phyloP scores from a whole-genome alignment of 2,888 invertebrate species.

The Volucella bombylans region DNA sequence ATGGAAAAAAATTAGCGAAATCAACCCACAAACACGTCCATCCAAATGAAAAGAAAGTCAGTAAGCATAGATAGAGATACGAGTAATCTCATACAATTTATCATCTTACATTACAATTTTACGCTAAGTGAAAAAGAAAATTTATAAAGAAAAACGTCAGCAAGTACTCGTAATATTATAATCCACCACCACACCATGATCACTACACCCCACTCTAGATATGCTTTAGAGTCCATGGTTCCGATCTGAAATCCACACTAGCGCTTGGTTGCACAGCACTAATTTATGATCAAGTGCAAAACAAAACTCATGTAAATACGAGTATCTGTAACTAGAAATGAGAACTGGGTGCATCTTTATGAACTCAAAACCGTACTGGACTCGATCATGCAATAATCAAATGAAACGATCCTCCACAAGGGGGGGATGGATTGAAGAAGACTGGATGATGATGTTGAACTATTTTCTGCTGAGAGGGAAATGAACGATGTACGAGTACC shows the following conservation, averaged over 20 bases:
- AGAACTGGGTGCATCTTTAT: constrained; percentile 66
- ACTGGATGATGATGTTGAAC: too few relatives aligned
- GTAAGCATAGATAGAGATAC: neutral
- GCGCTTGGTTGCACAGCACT: constrained; percentile 62
- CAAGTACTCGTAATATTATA: constrained; percentile 23
- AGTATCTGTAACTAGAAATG: neutral
- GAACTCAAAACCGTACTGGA: constrained; percentile 61
- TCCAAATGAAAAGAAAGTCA: constrained; percentile 31
- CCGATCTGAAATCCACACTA: constrained; percentile 62
- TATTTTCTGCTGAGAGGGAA: too few relatives aligned
- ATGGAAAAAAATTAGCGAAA: neutral
- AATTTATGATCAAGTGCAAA: constrained; percentile 41
- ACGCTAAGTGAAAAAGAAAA: neutral
- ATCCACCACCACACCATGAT: neutral
- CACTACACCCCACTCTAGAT: neutral
- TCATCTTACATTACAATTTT: constrained; percentile 34
- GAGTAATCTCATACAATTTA: neutral
- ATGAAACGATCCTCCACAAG: neutral
- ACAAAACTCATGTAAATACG: constrained; percentile 37
- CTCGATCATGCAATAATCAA: constrained; percentile 50
- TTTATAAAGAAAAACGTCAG: constrained; percentile 12
- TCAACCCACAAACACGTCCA: constrained; percentile 10
- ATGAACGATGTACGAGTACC: too few relatives aligned
- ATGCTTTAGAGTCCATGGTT: constrained; percentile 38
- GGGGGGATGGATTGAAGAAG: too few relatives aligned